Evolutionary conservation across 2,113 vertebrate genomes (phyloP).

Genomic region (Tringa solitaria): DNA sequence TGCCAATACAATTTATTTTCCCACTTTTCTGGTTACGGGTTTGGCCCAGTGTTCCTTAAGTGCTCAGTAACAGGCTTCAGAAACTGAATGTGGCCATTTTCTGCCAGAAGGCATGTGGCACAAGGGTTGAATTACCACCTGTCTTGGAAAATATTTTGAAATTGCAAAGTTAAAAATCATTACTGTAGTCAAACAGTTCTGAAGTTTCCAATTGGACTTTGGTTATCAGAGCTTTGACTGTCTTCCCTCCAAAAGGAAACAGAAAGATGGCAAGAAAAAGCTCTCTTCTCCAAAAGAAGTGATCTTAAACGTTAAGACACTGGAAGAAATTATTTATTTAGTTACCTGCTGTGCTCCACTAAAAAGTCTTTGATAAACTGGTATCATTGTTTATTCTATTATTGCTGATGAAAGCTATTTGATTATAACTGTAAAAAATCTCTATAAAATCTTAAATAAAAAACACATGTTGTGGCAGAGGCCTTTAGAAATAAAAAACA

Average conservation of each 20-base stretch:
- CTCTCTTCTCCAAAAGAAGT: not conserved
- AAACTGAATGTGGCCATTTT: not conserved
- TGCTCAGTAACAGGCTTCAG: not conserved
- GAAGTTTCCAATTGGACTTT: not conserved
- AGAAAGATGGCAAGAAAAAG: not conserved
- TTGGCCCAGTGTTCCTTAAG: not conserved
- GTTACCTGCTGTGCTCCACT: constrained; percentile 35
- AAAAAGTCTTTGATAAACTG: constrained; percentile 41
- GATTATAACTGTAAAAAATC: constrained; percentile 49
- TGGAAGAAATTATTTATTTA: constrained; percentile 27
- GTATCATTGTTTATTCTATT: constrained; percentile 49
- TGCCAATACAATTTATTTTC: constrained; percentile 28
- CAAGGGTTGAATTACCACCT: constrained; percentile 24
- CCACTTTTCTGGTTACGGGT: not conserved
- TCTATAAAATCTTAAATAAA: constrained; percentile 48
- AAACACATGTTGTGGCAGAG: constrained; percentile 49
- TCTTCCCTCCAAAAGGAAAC: not conserved
- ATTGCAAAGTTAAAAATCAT: not conserved
- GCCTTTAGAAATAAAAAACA: constrained; percentile 41
- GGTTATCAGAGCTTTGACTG: not conserved
- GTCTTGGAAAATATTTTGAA: constrained; percentile 7
- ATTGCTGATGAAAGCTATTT: constrained; percentile 64
- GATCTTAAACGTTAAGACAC: not conserved
- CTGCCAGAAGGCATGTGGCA: not conserved
- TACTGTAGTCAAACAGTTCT: not conserved